Base-by-base conservation (phyloP, 2,888 invertebrate species). In the Tryphoninae sp. region DNA sequence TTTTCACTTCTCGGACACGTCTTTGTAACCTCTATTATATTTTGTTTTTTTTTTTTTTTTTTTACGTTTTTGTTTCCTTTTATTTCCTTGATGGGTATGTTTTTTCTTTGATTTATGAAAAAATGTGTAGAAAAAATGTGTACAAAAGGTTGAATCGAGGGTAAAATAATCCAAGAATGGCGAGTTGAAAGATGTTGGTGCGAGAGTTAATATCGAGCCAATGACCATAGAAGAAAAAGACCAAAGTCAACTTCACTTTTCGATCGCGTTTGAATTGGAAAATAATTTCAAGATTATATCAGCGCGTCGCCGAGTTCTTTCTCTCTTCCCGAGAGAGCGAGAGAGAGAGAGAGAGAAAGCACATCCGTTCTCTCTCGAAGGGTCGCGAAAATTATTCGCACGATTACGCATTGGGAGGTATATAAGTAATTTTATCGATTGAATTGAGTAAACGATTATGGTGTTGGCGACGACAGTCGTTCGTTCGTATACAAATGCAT, bases 401-500 rank as follows among this genome's bases (percentile, higher is more conserved):
- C 23, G 11, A 72, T 76, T 26, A 55, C 64, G 33, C 6, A 33
- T 33, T 33, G 7, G 19, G 19, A 33, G 19, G 19, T 33, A 33
- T 33, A 19, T 19, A 19, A 19, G 19, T 19, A 26, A 26, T 26
- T 6, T 33, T 7, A 33, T 33, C 33, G 33, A 33, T 33, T 33
- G 1, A 33, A 33, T 33, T 33, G 0, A 33, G 6, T 33, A 33
- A 33, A 6, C 33, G 0, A 19, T 33, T 33, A 6, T 33, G 23
- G 22, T 19, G 26, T 23, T 55, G 26, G 62, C 62, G 45, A 77
- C 53, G 59, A 61, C 55, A 59, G 64, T 71, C 45, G 51, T 76
- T 58, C 42, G 49, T 61, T 11, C 53, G 33, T 8, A 13, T 49
- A 51, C 53, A 58, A 26, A 68, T 49, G 40, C 72, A 67, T 73